Evolutionary conservation across 2,888 invertebrate species (phyloP), one percentile per base, ranked within the genome.

Genomic region (Agrochola circellaris): DNA sequence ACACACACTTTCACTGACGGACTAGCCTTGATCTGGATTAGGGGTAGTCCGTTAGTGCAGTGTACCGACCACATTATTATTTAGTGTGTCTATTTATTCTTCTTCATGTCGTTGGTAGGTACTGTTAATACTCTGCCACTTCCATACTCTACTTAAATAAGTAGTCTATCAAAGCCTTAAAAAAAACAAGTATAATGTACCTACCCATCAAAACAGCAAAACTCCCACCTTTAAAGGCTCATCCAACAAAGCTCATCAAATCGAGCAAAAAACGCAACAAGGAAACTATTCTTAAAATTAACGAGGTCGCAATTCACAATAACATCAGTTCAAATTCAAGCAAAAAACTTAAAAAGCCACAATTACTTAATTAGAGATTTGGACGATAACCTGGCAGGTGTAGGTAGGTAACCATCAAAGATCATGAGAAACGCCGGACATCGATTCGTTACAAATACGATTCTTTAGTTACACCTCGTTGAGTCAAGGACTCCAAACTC

Each of bases 391-490:
- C 90, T 89, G 91, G 95, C 96, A 96, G 95, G 95, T 96, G 96
- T 73, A 45, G 73, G 96, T 73, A 45, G 73, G 77, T 91, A 93
- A 88, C 88, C 92, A 93, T 93, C 93, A 92, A 91, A 91, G 93
- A 94, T 93, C 94, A 93, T 93, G 93, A 87, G 89, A 85, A 87
- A 90, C 89, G 89, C 92, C 95, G 96, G 96, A 96, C 96, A 96
- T 94, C 94, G 91, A 96, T 96, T 96, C 96, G 96, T 94, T 96
- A 94, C 95, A 94, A 96, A 96, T 95, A 94, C 92, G 93, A 93
- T 92, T 94, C 93, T 96, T 96, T 96, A 94, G 96, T 94, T 94
- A 94, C 96, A 96, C 96, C 96, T 96, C 96, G 96, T 96, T 96
- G 96, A 94, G 92, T 92, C 95, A 96, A 96, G 96, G 96, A 96